Base-by-base conservation (phyloP, 2,888 invertebrate genomes). In the Idaea straminata region DNA sequence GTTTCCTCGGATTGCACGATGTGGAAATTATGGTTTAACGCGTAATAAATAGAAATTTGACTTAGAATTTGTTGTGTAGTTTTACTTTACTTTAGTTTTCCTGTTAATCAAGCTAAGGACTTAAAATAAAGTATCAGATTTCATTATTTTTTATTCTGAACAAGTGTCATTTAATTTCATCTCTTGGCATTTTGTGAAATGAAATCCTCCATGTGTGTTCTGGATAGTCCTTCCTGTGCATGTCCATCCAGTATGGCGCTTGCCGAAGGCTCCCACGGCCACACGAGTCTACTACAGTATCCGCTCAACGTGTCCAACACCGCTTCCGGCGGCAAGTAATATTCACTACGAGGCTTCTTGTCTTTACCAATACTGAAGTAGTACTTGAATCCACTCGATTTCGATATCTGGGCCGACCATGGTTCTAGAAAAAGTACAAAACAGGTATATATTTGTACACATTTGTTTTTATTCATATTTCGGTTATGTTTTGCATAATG, bases 391-490 rank as follows among this genome's bases (percentile, higher is more conserved):
- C 85, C 85, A 62, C 80, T 84, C 35, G 77, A 84, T 75, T 89
- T 91, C 0, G 92, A 92, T 70, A 91, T 88, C 66, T 85, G 86
- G 6, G 91, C 83, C 61, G 85, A 81, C 92, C 92, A 92, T 25
- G 92, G 91, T 66, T 90, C 92, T 92, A 78, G 61, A 87, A 88
- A 64, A 66, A 63, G 38, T n/a, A 63, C 62, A 47, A 59, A 6
- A 65, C 25, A 35, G 5, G 1, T 36, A 1, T 36, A 36, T 36
- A 7, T 36, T 36, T 5, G 5, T 36, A 36, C 5, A 36, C 36
- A 36, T 36, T 36, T 36, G n/a, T n/a, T n/a, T 36, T 36, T 36
- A 36, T 36, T 36, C n/a, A n/a, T n/a, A n/a, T n/a, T n/a, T n/a
- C n/a, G n/a, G n/a, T n/a, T n/a, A n/a, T n/a, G n/a, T n/a, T n/a